A percentile compares a stretch with the other conserved stretches of the same genome.
phyloP scores from a whole-genome alignment of 2,888 invertebrate genomes.

The Drosophila birchii region DNA sequence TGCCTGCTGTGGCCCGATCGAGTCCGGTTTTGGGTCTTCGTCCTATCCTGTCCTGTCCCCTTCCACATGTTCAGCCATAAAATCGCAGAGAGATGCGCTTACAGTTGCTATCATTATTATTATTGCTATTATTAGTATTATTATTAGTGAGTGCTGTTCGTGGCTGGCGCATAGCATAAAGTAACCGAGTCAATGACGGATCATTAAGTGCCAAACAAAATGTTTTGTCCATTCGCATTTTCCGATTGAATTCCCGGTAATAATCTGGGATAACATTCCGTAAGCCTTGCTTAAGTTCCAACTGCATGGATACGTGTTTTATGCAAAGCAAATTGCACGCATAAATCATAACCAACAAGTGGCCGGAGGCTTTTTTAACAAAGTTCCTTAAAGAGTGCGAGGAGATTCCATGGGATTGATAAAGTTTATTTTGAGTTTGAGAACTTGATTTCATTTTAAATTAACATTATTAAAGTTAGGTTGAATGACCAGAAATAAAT shows the following conservation, averaged over 20 bases:
- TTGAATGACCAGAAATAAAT: constrained; percentile 9
- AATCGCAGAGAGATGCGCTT: constrained; percentile 66
- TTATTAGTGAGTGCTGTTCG: constrained; percentile 46
- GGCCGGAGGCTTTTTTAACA: constrained; percentile 1
- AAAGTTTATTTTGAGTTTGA: not conserved
- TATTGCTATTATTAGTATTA: constrained; percentile 32
- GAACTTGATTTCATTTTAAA: not conserved
- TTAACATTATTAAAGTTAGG: not conserved
- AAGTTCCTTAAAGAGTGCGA: not conserved
- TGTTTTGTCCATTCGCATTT: constrained; percentile 74
- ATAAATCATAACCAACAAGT: constrained; percentile 70
- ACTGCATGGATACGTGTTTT: constrained; percentile 52
- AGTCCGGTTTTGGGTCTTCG: constrained; percentile 39
- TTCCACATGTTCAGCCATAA: constrained; percentile 52
- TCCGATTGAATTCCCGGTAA: constrained; percentile 71
- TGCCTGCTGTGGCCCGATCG: constrained; percentile 30
- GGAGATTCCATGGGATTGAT: constrained; percentile 36
- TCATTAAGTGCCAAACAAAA: constrained; percentile 78
- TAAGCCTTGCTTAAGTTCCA: constrained; percentile 43
- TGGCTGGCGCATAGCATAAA: constrained; percentile 60
- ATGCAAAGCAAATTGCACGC: constrained; percentile 57
- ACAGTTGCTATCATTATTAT: constrained; percentile 56
- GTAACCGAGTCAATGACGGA: constrained; percentile 65
- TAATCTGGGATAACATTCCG: constrained; percentile 59
- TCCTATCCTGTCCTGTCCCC: constrained; percentile 56